Percentiles rank a stretch among this genome's conserved stretches.
phyloP scores from a whole-genome alignment of 2,113 vertebrate species.

The Oostethus manadensis region DNA sequence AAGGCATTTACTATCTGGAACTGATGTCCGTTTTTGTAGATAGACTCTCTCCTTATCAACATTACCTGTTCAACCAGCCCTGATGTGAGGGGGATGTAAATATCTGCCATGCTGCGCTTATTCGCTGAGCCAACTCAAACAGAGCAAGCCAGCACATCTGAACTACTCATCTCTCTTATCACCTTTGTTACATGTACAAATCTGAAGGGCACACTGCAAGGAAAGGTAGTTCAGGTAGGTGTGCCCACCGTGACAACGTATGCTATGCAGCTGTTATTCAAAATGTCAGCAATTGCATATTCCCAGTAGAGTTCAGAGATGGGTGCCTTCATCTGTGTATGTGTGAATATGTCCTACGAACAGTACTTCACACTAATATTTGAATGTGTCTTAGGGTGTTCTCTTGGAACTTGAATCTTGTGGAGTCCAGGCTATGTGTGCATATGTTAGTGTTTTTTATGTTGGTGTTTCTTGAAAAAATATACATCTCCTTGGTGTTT shows the following conservation, averaged over 20 bases:
- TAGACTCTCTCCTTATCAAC: too few relatives aligned
- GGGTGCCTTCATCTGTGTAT: slow-evolving; percentile 4
- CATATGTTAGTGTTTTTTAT: slow-evolving; percentile 24
- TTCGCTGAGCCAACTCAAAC: not conserved
- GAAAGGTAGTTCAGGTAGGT: not conserved
- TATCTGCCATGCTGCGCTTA: not conserved
- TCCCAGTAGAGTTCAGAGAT: not conserved
- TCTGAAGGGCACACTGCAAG: not conserved
- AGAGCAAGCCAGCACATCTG: not conserved
- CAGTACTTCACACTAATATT: not conserved
- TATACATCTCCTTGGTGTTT: slow-evolving; percentile 13
- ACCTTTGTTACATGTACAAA: too few relatives aligned
- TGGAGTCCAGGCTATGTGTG: slow-evolving; percentile 12
- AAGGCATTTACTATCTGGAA: too few relatives aligned
- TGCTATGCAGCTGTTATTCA: not conserved
- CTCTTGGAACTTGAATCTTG: slow-evolving; percentile 6
- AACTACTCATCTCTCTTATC: not conserved
- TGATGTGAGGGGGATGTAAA: not conserved
- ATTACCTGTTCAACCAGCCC: not conserved
- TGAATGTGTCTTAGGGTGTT: slow-evolving; percentile 1
- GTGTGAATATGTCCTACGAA: slow-evolving; percentile 10
- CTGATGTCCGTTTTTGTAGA: too few relatives aligned
- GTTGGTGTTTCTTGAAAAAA: slow-evolving; percentile 26
- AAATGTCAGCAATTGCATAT: not conserved
- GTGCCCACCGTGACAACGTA: too few relatives aligned